A percentile compares a stretch with the other conserved stretches of the same genome.
These are phyloP conservation scores for Sterna hirundo DNA, from an alignment of 2,113 vertebrate genomes.

Conservation along the genomic window DNA sequence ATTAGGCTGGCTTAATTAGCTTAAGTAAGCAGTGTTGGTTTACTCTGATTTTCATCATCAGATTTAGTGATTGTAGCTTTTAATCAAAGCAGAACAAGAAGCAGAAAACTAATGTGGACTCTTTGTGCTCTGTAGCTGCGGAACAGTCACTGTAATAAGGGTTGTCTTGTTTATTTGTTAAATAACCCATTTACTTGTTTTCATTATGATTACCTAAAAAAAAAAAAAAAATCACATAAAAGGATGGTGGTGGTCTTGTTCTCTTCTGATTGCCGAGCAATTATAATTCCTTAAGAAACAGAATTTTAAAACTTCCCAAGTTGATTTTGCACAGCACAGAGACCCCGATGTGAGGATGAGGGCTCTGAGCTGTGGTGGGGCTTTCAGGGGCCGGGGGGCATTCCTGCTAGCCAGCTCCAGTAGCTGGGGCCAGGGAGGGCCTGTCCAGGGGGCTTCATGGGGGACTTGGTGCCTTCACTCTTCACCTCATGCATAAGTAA, in stretches of 20 bases:
- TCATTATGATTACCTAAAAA: not conserved
- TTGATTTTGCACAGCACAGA: not conserved
- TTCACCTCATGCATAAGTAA: not conserved
- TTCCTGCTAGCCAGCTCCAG: not conserved
- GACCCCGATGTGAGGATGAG: no score
- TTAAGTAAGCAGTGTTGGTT: not conserved
- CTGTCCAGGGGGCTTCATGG: not conserved
- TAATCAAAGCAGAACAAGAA: not conserved
- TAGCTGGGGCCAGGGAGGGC: rapidly evolving
- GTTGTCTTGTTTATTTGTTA: not conserved
- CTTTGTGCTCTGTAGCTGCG: not conserved
- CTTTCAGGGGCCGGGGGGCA: rapidly evolving
- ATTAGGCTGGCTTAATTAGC: not conserved
- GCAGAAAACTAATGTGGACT: not conserved
- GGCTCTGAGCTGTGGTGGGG: not conserved
- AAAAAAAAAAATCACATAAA: not conserved
- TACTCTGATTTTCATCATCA: not conserved
- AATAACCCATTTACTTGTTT: not conserved
- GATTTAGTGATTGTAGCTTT: not conserved
- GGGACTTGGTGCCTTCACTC: not conserved
- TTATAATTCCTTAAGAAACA: not conserved
- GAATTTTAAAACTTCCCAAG: not conserved
- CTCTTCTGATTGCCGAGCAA: not conserved
- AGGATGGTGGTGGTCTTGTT: not conserved
- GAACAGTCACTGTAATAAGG: not conserved